Percentiles rank a stretch among this genome's conserved stretches.
Evolutionary conservation across 2,888 invertebrate genomes (phyloP).

Genomic region (Harpalus rufipes): DNA sequence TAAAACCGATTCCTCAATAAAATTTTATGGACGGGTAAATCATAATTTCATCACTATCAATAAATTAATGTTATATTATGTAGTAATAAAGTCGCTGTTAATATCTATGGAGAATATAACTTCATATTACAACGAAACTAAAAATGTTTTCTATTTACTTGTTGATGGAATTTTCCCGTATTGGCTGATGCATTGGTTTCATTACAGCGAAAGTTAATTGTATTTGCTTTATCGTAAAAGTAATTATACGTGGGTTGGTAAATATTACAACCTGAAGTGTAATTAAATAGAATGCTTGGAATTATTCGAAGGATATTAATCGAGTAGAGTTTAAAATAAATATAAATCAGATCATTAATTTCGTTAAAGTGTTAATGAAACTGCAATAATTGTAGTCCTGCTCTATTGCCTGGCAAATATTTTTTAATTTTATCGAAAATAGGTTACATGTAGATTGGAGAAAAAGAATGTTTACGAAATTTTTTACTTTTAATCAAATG

Average conservation of each 20-base stretch:
- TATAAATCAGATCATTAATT: constrained; percentile 28
- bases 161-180: neutral
- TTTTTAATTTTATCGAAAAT: neutral
- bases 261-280: constrained; percentile 25
- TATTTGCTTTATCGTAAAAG: constrained; percentile 27
- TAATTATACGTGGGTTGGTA: constrained; percentile 20
- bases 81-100: constrained; percentile 1
- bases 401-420: neutral
- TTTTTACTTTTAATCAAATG: too few relatives aligned
- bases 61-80: constrained; percentile 1
- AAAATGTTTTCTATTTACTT: constrained; percentile 1
- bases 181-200: constrained; percentile 28
- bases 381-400: neutral
- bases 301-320: constrained; percentile 37
- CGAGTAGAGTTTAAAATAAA: constrained; percentile 23
- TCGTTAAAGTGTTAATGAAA: constrained; percentile 9
- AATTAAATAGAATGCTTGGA: constrained; percentile 36
- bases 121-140: neutral
- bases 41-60: constrained; percentile 31
- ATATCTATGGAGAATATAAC: neutral
- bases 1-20: neutral
- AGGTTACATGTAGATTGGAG: too few relatives aligned
- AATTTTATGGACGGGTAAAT: constrained; percentile 44
- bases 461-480: too few relatives aligned
- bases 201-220: constrained; percentile 41